Evolutionary conservation across 2,888 invertebrate genomes (phyloP).

Genomic region (Strigamia maritima): DNA sequence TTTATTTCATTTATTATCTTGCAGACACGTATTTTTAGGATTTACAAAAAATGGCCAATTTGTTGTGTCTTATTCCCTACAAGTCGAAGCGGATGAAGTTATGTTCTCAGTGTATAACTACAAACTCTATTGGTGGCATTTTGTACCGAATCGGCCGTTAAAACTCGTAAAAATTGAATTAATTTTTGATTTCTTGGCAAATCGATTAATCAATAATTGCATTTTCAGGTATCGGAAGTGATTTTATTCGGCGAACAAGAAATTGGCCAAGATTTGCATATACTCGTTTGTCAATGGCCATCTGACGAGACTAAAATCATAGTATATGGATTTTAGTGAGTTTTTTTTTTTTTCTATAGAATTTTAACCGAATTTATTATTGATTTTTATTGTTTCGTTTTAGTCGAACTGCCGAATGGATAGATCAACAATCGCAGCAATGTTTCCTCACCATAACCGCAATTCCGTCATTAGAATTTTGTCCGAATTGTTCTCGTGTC

Average conservation of each 20-base stretch:
- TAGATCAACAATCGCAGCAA: constrained; percentile 49
- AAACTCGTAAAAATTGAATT: constrained; percentile 44
- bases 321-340: constrained; percentile 67
- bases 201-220: no score
- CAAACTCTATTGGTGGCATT: constrained; percentile 66
- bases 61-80: constrained; percentile 78
- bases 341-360: not conserved
- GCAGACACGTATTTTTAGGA: constrained; percentile 87
- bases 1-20: constrained; percentile 46
- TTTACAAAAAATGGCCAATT: constrained; percentile 92
- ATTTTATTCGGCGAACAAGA: constrained; percentile 60
- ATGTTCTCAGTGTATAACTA: constrained; percentile 52
- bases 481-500: constrained; percentile 39
- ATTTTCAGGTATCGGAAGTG: constrained; percentile 59
- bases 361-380: not conserved
- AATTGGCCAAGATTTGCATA: constrained; percentile 57
- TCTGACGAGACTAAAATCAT: constrained; percentile 64
- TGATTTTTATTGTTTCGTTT: not conserved
- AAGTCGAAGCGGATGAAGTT: constrained; percentile 52
- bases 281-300: constrained; percentile 70
- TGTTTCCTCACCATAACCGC: constrained; percentile 66
- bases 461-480: constrained; percentile 54
- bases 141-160: constrained; percentile 59
- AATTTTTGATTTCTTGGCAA: no score
- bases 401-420: not conserved